Evolutionary conservation across 2,797 vertebrate species (phyloP).

Genomic region (Tolypeutes matacus): DNA sequence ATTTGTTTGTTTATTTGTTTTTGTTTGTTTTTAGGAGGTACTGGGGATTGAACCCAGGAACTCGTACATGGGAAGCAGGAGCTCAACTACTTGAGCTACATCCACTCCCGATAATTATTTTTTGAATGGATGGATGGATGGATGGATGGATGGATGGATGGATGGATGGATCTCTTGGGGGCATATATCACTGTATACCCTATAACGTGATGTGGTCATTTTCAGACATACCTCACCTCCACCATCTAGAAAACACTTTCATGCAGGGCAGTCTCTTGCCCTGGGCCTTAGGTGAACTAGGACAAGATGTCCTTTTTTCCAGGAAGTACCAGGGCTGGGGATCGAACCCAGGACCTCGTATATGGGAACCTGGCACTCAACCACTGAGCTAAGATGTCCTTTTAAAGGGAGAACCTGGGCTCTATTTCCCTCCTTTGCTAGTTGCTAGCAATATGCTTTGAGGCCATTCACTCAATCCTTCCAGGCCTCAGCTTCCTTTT

Average conservation of each 20-base stretch:
- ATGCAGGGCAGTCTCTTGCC: not conserved
- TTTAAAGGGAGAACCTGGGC: not conserved
- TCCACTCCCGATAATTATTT: too few species aligned
- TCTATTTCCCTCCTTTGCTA: not conserved
- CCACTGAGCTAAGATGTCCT: not conserved
- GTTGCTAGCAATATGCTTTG: not conserved
- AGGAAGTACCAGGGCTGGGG: too few species aligned
- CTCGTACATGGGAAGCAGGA: too few species aligned
- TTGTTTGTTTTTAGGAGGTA: too few species aligned
- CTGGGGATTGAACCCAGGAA: too few species aligned
- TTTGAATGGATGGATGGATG: too few species aligned
- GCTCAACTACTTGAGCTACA: too few species aligned
- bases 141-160: too few species aligned
- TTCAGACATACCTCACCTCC: not conserved
- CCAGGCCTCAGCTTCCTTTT: slow-evolving; percentile 77
- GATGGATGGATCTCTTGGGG: not conserved
- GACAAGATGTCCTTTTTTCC: not conserved
- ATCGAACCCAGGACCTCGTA: too few species aligned
- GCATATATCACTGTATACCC: not conserved
- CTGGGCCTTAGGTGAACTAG: not conserved
- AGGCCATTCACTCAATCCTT: slow-evolving; percentile 79
- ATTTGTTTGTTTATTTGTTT: too few species aligned
- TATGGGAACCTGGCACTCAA: too few species aligned
- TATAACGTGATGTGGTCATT: not conserved
- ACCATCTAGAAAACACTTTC: not conserved